A percentile compares a stretch with the other conserved stretches of the same genome.
phyloP scores from a whole-genome alignment of 2,797 vertebrate genomes.

The Bovichtus diacanthus region DNA sequence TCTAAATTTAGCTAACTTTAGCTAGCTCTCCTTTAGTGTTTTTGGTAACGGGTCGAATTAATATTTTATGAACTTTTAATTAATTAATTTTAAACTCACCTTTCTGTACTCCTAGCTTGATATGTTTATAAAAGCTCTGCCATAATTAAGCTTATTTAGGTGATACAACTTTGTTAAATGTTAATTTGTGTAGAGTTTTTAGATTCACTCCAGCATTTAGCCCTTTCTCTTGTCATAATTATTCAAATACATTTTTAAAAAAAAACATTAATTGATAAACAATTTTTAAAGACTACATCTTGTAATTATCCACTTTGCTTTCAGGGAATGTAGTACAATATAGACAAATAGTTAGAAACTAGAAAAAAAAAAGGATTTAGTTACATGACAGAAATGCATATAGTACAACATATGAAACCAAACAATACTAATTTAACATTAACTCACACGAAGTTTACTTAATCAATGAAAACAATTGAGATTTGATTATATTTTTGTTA shows the following conservation, averaged over 20 bases:
- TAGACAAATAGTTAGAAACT: too few species aligned
- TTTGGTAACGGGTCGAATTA: background rate
- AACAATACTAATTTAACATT: too few species aligned
- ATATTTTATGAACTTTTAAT: background rate
- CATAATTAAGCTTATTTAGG: background rate
- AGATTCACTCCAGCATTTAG: background rate
- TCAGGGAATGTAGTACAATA: too few species aligned
- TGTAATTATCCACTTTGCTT: too few species aligned
- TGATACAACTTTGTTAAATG: background rate
- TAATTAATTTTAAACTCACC: background rate
- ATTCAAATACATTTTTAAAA: background rate
- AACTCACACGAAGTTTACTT: too few species aligned
- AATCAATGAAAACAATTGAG: too few species aligned
- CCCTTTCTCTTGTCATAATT: background rate
- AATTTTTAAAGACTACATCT: too few species aligned
- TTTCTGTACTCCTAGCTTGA: fast-evolving
- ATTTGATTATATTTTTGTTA: too few species aligned
- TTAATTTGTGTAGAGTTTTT: background rate
- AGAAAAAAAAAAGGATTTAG: too few species aligned
- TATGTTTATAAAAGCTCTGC: background rate
- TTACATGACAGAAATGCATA: too few species aligned
- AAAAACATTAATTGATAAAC: too few species aligned
- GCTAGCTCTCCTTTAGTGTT: background rate
- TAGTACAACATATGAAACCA: too few species aligned
- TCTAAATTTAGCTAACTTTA: slow-evolving; percentile 4